A percentile compares a stretch with the other conserved stretches of the same genome.
Conservation (phyloP, 2,113 vertebrate species). For the Orthonyx spaldingii region DNA sequence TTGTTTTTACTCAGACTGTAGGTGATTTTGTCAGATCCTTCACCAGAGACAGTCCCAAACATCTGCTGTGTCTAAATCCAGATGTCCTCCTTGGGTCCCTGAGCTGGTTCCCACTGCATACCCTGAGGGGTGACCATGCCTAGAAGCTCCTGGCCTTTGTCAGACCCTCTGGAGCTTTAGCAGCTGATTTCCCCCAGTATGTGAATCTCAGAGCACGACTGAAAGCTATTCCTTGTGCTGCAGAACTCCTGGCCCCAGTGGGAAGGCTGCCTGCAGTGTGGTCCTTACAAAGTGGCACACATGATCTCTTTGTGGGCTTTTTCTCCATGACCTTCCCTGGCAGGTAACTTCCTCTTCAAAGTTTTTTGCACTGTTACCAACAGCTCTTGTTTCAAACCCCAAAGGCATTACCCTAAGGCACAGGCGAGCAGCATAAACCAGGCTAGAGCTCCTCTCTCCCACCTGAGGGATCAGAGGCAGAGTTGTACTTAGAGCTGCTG, state of each 20-base stretch:
- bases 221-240: neutral
- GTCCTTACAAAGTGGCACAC: neutral
- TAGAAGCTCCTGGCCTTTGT: neutral
- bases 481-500: neutral
- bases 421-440: neutral
- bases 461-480: neutral
- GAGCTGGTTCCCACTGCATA: neutral
- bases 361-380: neutral
- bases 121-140: neutral
- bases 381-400: neutral
- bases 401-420: neutral
- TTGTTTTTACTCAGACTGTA: neutral
- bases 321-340: neutral
- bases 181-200: fast-evolving
- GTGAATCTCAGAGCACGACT: neutral
- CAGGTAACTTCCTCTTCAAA: neutral
- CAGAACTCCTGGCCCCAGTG: neutral
- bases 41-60: neutral
- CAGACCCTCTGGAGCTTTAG: neutral
- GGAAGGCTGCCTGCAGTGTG: neutral
- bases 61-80: neutral
- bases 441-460: neutral
- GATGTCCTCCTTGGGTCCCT: neutral
- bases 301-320: neutral
- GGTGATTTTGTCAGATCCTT: neutral